These are phyloP conservation scores for Tamias sibiricus DNA, from an alignment of 2,113 vertebrate genomes.

Conservation along the genomic window DNA sequence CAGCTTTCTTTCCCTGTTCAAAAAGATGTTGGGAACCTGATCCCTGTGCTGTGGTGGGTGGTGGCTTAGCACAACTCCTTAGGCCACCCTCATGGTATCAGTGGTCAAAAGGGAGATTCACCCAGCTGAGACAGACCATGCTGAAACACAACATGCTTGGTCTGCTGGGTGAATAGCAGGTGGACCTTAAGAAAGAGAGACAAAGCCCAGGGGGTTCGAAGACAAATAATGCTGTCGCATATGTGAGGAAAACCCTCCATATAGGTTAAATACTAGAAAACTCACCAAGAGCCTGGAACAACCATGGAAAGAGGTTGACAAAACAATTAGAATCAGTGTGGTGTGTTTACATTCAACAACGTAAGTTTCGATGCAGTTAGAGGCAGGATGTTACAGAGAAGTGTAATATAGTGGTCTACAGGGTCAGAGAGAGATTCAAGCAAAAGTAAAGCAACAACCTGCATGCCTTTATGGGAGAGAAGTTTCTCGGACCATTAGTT, in stretches of 20 bases:
- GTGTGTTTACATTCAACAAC: background rate
- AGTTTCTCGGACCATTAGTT: background rate
- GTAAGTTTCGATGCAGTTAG: background rate
- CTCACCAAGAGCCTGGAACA: background rate
- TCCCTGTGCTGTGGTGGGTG: no score
- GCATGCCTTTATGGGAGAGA: background rate
- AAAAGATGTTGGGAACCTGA: background rate
- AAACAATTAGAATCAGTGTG: background rate
- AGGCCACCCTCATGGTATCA: background rate
- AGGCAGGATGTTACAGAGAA: background rate
- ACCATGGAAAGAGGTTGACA: background rate
- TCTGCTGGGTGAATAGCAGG: no score
- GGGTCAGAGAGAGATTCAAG: background rate
- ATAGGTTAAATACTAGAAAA: background rate
- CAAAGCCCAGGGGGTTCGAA: background rate
- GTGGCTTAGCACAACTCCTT: background rate
- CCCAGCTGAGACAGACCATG: background rate
- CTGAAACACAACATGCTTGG: no score
- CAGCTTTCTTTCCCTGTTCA: background rate
- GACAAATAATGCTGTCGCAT: background rate
- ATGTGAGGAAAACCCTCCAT: background rate
- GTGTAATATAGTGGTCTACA: background rate
- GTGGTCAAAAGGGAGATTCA: background rate
- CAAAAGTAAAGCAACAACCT: background rate
- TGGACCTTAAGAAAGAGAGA: background rate